Conservation (phyloP, 2,113 vertebrate genomes). For the Brevimyrus niger region DNA sequence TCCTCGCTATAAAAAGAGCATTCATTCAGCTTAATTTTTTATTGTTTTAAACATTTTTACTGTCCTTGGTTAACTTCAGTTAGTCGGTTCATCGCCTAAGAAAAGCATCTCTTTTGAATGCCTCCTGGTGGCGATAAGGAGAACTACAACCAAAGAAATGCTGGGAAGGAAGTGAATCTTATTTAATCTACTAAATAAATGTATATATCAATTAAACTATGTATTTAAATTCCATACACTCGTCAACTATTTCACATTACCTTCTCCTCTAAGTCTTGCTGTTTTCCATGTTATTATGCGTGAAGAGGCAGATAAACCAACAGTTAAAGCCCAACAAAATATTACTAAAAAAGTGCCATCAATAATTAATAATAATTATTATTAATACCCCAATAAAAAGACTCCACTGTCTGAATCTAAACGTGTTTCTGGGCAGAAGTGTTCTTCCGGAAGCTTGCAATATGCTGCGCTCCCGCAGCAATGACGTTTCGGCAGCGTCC, state of each 20-base stretch:
- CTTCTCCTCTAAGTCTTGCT: neutral
- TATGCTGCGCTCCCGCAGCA: constrained; percentile 21
- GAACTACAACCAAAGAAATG: neutral
- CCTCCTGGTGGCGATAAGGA: neutral
- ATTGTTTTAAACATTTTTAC: neutral
- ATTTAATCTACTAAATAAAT: neutral
- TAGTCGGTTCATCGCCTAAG: neutral
- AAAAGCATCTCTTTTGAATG: neutral
- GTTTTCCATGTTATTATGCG: neutral
- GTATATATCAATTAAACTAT: neutral
- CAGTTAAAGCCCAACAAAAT: neutral
- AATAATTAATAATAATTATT: constrained; percentile 19
- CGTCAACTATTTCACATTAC: neutral
- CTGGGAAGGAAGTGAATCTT: neutral
- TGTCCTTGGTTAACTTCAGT: neutral
- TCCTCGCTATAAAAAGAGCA: neutral
- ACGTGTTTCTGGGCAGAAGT: constrained; percentile 57
- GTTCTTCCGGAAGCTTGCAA: constrained; percentile 6
- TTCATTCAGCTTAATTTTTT: neutral
- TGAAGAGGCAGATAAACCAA: neutral
- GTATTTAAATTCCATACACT: neutral
- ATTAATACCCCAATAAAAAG: constrained; percentile 37
- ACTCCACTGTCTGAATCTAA: constrained; percentile 32
- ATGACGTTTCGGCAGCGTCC: constrained; percentile 47
- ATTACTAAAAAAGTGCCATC: neutral